Evolutionary conservation across 2,113 vertebrate species (phyloP), one percentile per base, ranked within the genome.

Genomic region (Oryzias javanicus): DNA sequence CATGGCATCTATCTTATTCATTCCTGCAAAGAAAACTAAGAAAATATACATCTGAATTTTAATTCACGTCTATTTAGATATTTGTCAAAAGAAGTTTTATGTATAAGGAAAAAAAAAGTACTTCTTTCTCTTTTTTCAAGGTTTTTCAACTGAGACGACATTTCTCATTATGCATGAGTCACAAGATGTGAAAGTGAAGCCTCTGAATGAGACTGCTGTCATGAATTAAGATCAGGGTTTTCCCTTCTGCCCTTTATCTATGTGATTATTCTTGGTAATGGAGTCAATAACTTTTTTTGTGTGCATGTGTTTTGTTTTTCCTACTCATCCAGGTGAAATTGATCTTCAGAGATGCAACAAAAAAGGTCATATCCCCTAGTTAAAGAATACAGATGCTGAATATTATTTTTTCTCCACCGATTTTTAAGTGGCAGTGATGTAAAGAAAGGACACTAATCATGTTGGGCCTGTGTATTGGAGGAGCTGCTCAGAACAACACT

Each of bases 251-350:
- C 47, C 45, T 63, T 55, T 45, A 42, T 80, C 60, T 74, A 60
- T 57, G 54, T 14, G 29, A 54, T 50, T 71, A 51, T 42, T 55
- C 42, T 53, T 45, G 47, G 71, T 72, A 79, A 86, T 83, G 67
- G 65, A 77, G 75, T 76, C 64, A 25, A 76, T 71, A 86, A 70
- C 76, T 85, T 47, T 82, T 81, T 67, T 68, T 81, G 73, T 84
- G 81, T 88, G 76, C 84, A 5, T 22, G 22, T 22, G 22, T 22
- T 22, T 27, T 35, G 10, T 35, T 35, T 8, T 35, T 35, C 35
- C 35, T 12, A 12, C 12, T 35, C 10, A 35, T 35, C 35, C 2
- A 35, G 35, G 10, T 12, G 35, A 35, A 10, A 12, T 35, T 35
- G 0, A 35, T 35, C 8, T 35, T 35, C 1, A 12, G 35, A 35